Base-by-base conservation (phyloP, 2,113 vertebrate species). In the Ictalurus punctatus region DNA sequence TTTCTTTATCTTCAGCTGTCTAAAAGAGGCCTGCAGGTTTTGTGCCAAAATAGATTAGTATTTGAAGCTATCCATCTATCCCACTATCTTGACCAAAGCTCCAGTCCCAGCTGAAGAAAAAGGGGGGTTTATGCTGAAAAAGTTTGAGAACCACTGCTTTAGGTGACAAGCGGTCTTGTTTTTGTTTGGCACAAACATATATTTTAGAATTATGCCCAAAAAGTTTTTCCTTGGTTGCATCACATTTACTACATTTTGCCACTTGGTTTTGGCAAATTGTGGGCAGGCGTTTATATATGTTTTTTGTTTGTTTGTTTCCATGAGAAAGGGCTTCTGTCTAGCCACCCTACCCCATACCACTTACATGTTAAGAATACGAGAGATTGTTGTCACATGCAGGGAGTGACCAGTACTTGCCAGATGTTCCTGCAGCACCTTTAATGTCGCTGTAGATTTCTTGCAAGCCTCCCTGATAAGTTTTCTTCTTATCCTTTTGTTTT, bases 351-450 rank as follows among this genome's bases (percentile, higher is more conserved):
- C 44, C 12, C 76, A 79, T 27, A n/a, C 10, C 25, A 79, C 37
- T 48, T 23, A 17, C 37, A 73, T 25, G 6, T 80, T n/a, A 80
- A 80, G 48, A 80, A n/a, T 80, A 78, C 12, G 13, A 54, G 48
- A 80, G 48, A 54, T 80, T 80, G 78, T 58, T 81, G 7, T 81
- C 54, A 58, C 6, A 81, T 58, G 52, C 79, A 56, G n/a, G n/a
- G 54, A 58, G 52, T 58, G 48, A 81, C n/a, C n/a, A 80, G 48
- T 27, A 52, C 74, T 16, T 79, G 40, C 78, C 27, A 80, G 48
- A 81, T 81, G 79, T 58, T 79, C 19, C 21, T 78, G 10, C 74
- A 54, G 78, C 78, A 17, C 27, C 9, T 81, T 81, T 30, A 81
- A 19, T 81, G 52, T 81, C 58, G 52, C 52, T 56, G 23, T 30